A percentile compares a stretch with the other conserved stretches of the same genome.
These are phyloP conservation scores for Eupithecia pulchellata DNA, from an alignment of 2,888 invertebrate species.

Conservation along the genomic window DNA sequence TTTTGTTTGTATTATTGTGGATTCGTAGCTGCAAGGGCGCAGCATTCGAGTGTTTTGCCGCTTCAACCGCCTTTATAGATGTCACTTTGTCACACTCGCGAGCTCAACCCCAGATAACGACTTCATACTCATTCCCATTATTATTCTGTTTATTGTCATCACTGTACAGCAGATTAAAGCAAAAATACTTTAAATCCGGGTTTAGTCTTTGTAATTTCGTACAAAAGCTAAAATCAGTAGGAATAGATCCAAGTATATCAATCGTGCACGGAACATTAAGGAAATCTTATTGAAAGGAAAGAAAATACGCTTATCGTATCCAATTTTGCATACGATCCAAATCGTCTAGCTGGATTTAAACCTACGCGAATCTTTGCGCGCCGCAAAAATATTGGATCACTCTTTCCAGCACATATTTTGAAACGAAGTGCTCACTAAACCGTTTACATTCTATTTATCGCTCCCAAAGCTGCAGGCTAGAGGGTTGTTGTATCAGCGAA, in stretches of 20 bases:
- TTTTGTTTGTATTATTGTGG: neutral
- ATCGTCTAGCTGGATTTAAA: constrained; percentile 41
- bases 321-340: constrained; percentile 28
- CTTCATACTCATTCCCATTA: constrained; percentile 58
- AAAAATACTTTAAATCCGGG: constrained; percentile 16
- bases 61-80: constrained; percentile 73
- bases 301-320: constrained; percentile 20
- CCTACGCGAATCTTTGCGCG: constrained; percentile 46
- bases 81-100: constrained; percentile 74
- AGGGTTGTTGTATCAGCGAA: constrained; percentile 68
- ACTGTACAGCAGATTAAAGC: constrained; percentile 29
- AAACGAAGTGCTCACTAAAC: constrained; percentile 51
- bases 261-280: constrained; percentile 12
- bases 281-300: constrained; percentile 16
- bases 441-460: constrained; percentile 60
- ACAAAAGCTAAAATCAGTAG: constrained; percentile 1
- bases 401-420: constrained; percentile 47
- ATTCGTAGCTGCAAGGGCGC: constrained; percentile 61
- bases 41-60: constrained; percentile 71
- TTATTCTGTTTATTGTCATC: constrained; percentile 38
- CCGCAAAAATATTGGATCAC: constrained; percentile 47
- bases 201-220: neutral
- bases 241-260: constrained; percentile 9
- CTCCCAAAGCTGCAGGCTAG: constrained; percentile 44
- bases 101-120: constrained; percentile 69